Percentiles rank a stretch among this genome's conserved stretches.
phyloP scores from a whole-genome alignment of 2,888 invertebrate species.

The Limnephilus rhombicus region DNA sequence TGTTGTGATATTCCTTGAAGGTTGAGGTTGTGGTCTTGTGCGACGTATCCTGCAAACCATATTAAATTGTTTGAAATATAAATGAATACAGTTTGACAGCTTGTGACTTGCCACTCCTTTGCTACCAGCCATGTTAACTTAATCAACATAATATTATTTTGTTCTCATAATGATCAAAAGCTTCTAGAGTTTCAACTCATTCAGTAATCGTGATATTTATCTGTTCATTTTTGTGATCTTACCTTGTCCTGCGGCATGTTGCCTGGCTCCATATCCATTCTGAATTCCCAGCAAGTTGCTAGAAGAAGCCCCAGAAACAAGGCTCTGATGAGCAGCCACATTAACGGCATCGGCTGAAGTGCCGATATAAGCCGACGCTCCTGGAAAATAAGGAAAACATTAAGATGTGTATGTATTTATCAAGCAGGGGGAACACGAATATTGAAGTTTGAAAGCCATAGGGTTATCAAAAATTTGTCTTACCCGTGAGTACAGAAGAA shows the following conservation, averaged over 20 bases:
- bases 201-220: neutral
- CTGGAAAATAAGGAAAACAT: slow-evolving; percentile 68
- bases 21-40: slow-evolving; percentile 4
- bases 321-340: slow-evolving; percentile 75
- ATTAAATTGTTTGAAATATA: neutral
- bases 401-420: neutral
- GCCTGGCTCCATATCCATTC: slow-evolving; percentile 61
- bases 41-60: slow-evolving; percentile 28
- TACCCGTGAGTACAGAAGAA: slow-evolving; percentile 73
- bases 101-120: too few relatives aligned
- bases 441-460: too few relatives aligned
- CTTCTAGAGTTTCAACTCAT: neutral
- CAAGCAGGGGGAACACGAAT: too few relatives aligned
- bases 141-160: too few relatives aligned
- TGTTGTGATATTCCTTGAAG: slow-evolving; percentile 7
- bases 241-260: slow-evolving; percentile 45
- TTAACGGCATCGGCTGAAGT: slow-evolving; percentile 75
- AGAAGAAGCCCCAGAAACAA: slow-evolving; percentile 74
- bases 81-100: neutral
- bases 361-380: slow-evolving; percentile 75
- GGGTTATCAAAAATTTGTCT: slow-evolving; percentile 32
- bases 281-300: slow-evolving; percentile 76
- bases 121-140: too few relatives aligned
- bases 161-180: too few relatives aligned
- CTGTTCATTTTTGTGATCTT: neutral